phyloP scores from a whole-genome alignment of 2,113 vertebrate genomes.

The Seriola dumerili region DNA sequence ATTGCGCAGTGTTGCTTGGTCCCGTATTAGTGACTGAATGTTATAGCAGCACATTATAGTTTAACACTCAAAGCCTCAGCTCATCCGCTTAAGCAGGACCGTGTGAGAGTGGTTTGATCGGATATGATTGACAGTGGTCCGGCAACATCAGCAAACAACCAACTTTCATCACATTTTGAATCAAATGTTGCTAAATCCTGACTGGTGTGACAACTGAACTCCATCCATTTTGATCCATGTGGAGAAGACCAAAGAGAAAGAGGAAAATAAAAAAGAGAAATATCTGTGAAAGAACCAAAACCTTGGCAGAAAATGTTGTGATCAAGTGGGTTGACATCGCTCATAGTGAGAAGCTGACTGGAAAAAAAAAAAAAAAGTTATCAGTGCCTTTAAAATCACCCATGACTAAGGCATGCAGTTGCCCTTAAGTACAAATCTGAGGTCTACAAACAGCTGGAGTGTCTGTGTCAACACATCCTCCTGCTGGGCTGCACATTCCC shows the following conservation, averaged over 20 bases:
- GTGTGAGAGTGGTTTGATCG: neutral
- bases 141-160: neutral
- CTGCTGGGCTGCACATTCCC: conserved; percentile 16
- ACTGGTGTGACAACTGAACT: neutral
- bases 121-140: neutral
- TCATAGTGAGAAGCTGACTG: neutral
- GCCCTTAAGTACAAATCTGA: conserved; percentile 8
- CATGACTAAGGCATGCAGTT: neutral
- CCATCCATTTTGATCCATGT: neutral
- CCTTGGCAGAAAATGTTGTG: neutral
- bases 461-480: conserved; percentile 58
- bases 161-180: neutral
- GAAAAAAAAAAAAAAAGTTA: neutral
- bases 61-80: neutral
- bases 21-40: neutral
- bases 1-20: neutral
- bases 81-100: neutral
- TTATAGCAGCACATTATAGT: neutral
- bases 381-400: neutral
- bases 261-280: neutral
- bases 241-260: neutral
- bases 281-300: neutral
- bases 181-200: neutral
- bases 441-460: conserved; percentile 63
- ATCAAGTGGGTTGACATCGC: neutral